Evolutionary conservation across 2,888 invertebrate species (phyloP).

Genomic region (Agrenia bidenticulata): DNA sequence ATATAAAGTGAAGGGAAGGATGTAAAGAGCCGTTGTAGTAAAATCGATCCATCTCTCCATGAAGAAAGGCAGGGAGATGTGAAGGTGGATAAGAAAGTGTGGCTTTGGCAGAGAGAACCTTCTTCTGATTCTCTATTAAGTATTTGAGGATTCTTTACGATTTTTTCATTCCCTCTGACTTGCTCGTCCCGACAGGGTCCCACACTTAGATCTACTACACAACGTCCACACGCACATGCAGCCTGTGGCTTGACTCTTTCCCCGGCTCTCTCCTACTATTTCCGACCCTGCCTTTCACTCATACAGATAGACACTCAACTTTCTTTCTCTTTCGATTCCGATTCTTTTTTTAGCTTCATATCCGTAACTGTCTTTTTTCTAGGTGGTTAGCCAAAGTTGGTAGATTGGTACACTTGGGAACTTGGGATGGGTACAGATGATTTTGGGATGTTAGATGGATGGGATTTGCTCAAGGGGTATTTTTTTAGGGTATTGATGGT

Average conservation of each 20-base stretch:
- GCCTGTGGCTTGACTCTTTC: not conserved
- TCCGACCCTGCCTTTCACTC: not conserved
- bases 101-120: too few species aligned
- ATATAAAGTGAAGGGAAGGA: not conserved
- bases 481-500: too few species aligned
- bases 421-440: too few species aligned
- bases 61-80: too few species aligned
- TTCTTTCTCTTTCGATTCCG: not conserved
- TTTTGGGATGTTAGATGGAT: too few species aligned
- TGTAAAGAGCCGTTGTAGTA: constrained; percentile 7
- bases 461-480: too few species aligned
- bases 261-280: not conserved
- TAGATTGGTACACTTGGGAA: too few species aligned
- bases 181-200: constrained; percentile 2
- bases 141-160: too few species aligned
- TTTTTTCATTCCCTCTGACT: constrained; percentile 8
- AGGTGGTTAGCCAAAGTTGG: too few species aligned
- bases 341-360: constrained; percentile 4
- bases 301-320: not conserved
- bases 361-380: not conserved
- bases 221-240: not conserved
- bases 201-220: too few species aligned
- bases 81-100: not conserved
- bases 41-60: not conserved
- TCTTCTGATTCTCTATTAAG: too few species aligned